phyloP scores from a whole-genome alignment of 2,888 invertebrate species.

The Drosophila koepferae region DNA sequence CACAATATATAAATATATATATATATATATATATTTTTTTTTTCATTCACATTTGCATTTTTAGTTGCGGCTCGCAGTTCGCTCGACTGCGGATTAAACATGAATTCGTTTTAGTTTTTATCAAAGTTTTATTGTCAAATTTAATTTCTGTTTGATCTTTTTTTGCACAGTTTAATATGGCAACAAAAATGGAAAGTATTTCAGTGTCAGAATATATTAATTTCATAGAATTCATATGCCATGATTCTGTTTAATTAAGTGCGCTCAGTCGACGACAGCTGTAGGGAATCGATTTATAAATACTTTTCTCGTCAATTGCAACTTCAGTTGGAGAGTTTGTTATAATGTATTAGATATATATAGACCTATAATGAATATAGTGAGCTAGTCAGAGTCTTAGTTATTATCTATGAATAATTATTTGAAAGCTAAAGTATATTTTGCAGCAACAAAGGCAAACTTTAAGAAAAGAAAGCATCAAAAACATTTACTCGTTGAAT shows the following conservation, averaged over 20 bases:
- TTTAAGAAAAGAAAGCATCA: no score
- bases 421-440: no score
- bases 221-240: background rate
- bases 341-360: no score
- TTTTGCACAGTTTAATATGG: background rate
- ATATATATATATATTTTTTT: constrained; percentile 15
- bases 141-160: background rate
- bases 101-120: constrained; percentile 7
- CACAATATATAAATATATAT: constrained; percentile 15
- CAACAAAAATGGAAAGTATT: background rate
- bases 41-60: constrained; percentile 17
- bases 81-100: constrained; percentile 9
- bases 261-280: background rate
- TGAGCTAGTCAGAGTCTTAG: no score
- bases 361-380: no score
- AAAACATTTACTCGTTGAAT: no score
- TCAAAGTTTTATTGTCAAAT: constrained; percentile 1
- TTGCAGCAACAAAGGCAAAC: no score
- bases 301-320: background rate
- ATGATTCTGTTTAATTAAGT: constrained; percentile 2
- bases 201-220: constrained; percentile 9
- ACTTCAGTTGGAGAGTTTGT: no score
- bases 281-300: background rate
- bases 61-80: constrained; percentile 1
- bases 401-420: no score